A percentile compares a stretch with the other conserved stretches of the same genome.
Evolutionary conservation across 2,888 invertebrate genomes (phyloP).

Genomic region (Cetonia aurata): DNA sequence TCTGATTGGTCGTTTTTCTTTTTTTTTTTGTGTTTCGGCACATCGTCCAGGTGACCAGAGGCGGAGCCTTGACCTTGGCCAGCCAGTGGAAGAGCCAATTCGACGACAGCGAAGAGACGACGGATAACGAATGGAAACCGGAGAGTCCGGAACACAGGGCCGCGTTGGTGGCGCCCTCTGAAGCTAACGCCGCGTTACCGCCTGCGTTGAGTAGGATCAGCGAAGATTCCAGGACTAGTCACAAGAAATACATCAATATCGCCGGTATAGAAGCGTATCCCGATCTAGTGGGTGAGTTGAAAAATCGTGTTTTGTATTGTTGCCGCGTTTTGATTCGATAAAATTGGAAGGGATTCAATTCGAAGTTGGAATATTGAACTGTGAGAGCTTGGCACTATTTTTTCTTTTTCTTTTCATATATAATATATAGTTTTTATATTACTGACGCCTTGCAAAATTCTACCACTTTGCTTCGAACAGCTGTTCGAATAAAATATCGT

Average conservation of each 20-base stretch:
- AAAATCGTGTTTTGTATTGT: too few species aligned
- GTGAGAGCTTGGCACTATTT: slow-evolving; percentile 8
- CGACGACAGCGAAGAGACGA: slow-evolving; percentile 94
- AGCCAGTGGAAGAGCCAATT: slow-evolving; percentile 97
- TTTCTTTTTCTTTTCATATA: background rate
- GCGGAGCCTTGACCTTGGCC: slow-evolving; percentile 90
- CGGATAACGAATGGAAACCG: slow-evolving; percentile 94
- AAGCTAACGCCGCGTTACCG: slow-evolving; percentile 59
- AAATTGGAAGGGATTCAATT: too few species aligned
- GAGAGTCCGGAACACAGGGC: slow-evolving; percentile 75
- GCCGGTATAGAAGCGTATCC: slow-evolving; percentile 85
- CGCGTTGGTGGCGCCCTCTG: slow-evolving; percentile 56
- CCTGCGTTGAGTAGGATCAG: slow-evolving; percentile 67
- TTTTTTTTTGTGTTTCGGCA: too few species aligned
- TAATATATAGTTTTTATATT: background rate
- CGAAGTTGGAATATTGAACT: slow-evolving; percentile 5
- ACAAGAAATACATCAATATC: slow-evolving; percentile 78
- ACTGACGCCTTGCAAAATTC: background rate
- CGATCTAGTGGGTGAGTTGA: slow-evolving; percentile 68
- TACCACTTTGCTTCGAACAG: background rate
- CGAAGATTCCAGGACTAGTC: slow-evolving; percentile 68
- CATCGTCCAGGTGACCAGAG: slow-evolving; percentile 78
- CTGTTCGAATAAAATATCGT: background rate
- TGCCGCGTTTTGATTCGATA: too few species aligned
- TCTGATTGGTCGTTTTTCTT: slow-evolving; percentile 1